These are phyloP conservation scores for Sebastes kiyomatsui DNA, from an alignment of 2,797 vertebrate species.

Conservation along the genomic window DNA sequence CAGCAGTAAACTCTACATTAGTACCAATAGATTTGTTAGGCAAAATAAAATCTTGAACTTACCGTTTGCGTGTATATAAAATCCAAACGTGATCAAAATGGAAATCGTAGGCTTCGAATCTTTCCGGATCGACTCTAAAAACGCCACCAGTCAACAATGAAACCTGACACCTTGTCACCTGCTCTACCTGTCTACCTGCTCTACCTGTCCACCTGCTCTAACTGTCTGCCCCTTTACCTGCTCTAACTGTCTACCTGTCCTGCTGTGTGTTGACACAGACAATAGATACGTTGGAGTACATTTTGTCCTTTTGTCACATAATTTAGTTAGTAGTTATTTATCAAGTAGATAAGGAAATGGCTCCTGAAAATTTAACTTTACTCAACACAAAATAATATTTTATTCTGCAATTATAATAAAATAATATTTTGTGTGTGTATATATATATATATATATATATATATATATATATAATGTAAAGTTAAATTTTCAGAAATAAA, in stretches of 20 bases:
- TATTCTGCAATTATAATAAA: background rate
- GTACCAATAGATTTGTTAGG: accelerated
- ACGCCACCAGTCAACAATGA: constrained; percentile 18
- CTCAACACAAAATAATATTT: background rate
- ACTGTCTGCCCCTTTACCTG: constrained; percentile 14
- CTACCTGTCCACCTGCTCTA: constrained; percentile 38
- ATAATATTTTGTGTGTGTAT: background rate
- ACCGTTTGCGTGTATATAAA: constrained; percentile 15
- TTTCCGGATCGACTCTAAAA: background rate
- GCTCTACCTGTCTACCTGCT: constrained; percentile 72
- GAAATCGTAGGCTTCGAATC: background rate
- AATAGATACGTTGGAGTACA: no score
- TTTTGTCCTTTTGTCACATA: background rate
- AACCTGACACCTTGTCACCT: constrained; percentile 70
- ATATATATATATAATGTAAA: no score
- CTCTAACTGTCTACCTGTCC: constrained; percentile 57
- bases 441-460: no score
- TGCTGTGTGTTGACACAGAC: background rate
- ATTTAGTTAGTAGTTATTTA: background rate
- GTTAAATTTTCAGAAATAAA: no score
- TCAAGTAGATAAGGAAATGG: background rate
- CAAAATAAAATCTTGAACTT: background rate
- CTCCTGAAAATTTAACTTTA: background rate
- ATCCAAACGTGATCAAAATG: background rate
- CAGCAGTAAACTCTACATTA: background rate